Evolutionary conservation across 2,797 vertebrate genomes (phyloP).

Genomic region (Tapirus indicus): DNA sequence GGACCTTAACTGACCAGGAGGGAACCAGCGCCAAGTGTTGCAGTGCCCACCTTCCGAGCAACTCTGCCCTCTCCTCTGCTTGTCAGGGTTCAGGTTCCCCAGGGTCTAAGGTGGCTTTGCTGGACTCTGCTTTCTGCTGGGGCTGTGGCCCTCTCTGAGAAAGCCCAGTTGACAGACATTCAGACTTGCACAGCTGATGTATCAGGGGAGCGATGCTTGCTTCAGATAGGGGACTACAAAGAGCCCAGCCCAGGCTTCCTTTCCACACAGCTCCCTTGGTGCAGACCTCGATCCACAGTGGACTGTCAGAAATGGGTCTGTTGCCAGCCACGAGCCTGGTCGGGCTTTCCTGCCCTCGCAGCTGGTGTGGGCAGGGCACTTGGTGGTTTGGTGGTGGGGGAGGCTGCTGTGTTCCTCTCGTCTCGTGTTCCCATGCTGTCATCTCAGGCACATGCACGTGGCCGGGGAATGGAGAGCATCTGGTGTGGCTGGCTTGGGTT

Average conservation of each 20-base stretch:
- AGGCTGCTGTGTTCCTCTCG: neutral
- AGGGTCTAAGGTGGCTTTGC: neutral
- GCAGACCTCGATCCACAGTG: neutral
- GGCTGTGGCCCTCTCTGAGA: neutral
- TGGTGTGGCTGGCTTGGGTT: neutral
- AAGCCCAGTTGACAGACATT: neutral
- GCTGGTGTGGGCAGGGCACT: neutral
- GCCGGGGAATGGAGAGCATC: neutral
- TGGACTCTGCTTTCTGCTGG: neutral
- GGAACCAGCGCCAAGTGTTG: neutral
- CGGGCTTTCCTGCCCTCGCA: neutral
- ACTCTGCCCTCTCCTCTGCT: neutral
- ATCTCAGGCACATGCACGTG: neutral
- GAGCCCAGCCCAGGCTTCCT: neutral
- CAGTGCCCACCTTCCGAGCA: neutral
- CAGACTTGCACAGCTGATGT: neutral
- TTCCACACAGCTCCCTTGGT: neutral
- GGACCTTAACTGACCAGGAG: neutral
- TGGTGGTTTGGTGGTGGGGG: neutral
- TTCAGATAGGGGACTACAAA: neutral
- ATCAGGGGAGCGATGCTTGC: neutral
- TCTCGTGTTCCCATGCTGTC: accelerated
- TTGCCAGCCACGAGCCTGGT: neutral
- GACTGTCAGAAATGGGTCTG: neutral
- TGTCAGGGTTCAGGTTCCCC: neutral